A percentile compares a stretch with the other conserved stretches of the same genome.
Conservation (phyloP, 2,888 invertebrate genomes). For the Andrena flavipes region DNA sequence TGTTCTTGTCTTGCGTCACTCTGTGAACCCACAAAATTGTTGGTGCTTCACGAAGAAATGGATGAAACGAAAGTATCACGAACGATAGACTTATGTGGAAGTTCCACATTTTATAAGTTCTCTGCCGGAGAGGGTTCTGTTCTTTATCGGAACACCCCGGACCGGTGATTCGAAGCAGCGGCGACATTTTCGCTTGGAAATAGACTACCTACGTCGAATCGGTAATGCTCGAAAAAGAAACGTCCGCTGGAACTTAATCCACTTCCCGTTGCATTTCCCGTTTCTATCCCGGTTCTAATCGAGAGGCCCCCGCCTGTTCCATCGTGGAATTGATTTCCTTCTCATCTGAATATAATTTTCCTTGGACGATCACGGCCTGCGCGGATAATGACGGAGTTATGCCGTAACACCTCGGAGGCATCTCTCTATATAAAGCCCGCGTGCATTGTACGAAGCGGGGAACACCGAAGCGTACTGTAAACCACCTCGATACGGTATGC, state of each 20-base stretch:
- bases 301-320: conserved; percentile 64
- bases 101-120: no score
- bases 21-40: no score
- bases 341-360: conserved; percentile 83
- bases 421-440: conserved; percentile 43
- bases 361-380: conserved; percentile 78
- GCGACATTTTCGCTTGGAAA: no score
- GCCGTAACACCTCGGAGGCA: conserved; percentile 82
- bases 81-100: no score
- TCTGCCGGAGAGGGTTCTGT: no score
- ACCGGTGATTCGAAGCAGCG: background rate
- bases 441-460: conserved; percentile 62
- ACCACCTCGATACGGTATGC: conserved; percentile 54
- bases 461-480: conserved; percentile 66
- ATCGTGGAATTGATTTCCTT: conserved; percentile 83
- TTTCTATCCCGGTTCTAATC: conserved; percentile 62
- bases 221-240: conserved; percentile 50
- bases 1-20: no score
- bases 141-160: no score
- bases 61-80: no score
- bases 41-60: no score
- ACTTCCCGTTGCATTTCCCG: conserved; percentile 65
- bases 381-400: conserved; percentile 81
- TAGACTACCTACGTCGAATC: background rate
- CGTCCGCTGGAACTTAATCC: conserved; percentile 65